phyloP scores from a whole-genome alignment of 2,113 vertebrate species.

The Pongo pygmaeus region DNA sequence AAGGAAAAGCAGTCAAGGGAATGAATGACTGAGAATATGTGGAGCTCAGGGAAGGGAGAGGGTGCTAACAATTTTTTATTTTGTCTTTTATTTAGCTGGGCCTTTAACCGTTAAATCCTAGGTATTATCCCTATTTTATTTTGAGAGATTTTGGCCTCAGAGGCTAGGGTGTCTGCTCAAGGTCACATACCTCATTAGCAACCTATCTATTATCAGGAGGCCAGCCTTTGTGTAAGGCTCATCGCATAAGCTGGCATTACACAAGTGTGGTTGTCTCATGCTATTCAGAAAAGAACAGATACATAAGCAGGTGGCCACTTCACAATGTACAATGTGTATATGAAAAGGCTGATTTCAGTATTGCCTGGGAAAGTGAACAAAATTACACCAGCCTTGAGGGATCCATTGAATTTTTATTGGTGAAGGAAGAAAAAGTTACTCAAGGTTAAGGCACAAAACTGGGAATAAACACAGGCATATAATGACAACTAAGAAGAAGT shows the following conservation, averaged over 20 bases:
- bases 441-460: neutral
- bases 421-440: neutral
- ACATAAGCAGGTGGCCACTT: accelerated
- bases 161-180: neutral
- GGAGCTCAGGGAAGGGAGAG: neutral
- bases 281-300: neutral
- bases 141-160: neutral
- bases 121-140: neutral
- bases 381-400: neutral
- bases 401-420: neutral
- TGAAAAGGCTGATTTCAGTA: neutral
- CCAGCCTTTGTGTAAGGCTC: neutral
- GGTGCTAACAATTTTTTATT: accelerated
- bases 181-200: neutral
- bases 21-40: neutral
- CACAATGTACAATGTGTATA: neutral
- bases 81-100: neutral
- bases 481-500: neutral
- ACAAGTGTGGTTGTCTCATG: neutral
- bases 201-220: neutral
- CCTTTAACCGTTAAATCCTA: neutral
- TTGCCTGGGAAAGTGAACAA: neutral
- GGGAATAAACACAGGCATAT: neutral
- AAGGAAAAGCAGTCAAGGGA: neutral
- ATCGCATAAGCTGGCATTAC: neutral